Conservation (phyloP, 1,140 invertebrate species). For the Venturia canescens region DNA sequence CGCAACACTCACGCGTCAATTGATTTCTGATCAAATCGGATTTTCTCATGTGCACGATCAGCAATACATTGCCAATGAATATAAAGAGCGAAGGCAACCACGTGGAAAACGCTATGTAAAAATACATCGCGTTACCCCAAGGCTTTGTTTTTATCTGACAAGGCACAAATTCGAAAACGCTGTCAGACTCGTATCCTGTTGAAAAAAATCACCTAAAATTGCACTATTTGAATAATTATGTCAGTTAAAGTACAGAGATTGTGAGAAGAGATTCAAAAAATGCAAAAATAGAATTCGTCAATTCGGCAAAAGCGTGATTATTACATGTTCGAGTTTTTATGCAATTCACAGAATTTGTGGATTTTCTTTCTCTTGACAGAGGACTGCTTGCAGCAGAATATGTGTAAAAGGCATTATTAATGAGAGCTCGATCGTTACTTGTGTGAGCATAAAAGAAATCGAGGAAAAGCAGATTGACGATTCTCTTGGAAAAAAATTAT, state of each 20-base stretch:
- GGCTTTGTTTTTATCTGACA: constrained; percentile 65
- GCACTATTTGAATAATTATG: background rate
- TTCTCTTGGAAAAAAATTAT: background rate
- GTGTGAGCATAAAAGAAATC: no score
- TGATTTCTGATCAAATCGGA: constrained; percentile 59
- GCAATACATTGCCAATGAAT: constrained; percentile 67
- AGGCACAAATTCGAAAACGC: constrained; percentile 68
- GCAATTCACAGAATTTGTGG: no score
- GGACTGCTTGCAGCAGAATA: no score
- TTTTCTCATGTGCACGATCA: constrained; percentile 66
- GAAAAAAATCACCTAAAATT: constrained; percentile 14
- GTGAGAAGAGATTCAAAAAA: no score
- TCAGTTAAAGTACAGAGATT: background rate
- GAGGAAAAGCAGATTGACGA: no score
- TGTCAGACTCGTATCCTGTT: constrained; percentile 71
- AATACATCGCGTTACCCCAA: constrained; percentile 67
- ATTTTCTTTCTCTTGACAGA: no score
- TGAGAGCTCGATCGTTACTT: no score
- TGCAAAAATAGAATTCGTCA: no score
- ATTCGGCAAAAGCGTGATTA: no score
- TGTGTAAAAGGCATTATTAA: no score
- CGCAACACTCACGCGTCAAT: constrained; percentile 61
- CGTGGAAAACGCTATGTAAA: constrained; percentile 70
- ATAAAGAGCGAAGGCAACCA: constrained; percentile 71
- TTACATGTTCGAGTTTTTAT: no score